Evolutionary conservation across 1,140 invertebrate species (phyloP).

Genomic region (Eriocheir sinensis): DNA sequence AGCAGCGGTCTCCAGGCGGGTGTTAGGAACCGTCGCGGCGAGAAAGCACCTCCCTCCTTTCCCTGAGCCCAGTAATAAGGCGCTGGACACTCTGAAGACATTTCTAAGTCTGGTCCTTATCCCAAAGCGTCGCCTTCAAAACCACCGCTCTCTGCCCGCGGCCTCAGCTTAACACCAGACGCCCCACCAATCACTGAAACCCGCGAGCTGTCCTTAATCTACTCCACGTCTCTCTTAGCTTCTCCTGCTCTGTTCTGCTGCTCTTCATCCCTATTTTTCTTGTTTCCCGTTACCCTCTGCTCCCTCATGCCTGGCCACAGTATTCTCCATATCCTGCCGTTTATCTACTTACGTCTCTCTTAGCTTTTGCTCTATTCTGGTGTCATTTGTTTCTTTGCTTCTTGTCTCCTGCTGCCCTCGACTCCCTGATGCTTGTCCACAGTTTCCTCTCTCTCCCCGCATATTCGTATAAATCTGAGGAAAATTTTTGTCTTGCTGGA

Average conservation of each 20-base stretch:
- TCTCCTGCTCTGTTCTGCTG: not conserved
- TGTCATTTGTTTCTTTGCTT: too few relatives aligned
- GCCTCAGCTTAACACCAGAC: not conserved
- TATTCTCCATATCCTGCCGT: too few relatives aligned
- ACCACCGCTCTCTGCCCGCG: not conserved
- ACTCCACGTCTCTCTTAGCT: not conserved
- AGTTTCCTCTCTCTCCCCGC: too few relatives aligned
- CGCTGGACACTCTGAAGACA: not conserved
- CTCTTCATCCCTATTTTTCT: not conserved
- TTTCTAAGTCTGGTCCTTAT: not conserved
- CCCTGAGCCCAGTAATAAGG: constrained; percentile 7
- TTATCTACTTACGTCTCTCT: too few relatives aligned
- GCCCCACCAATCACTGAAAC: not conserved
- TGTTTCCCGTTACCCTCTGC: not conserved
- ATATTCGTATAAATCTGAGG: too few relatives aligned
- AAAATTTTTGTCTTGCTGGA: too few relatives aligned
- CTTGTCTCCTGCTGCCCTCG: too few relatives aligned
- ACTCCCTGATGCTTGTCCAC: too few relatives aligned
- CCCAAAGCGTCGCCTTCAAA: not conserved
- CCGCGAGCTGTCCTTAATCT: not conserved
- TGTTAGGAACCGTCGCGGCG: not conserved
- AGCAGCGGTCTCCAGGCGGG: not conserved
- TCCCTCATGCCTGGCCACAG: not conserved
- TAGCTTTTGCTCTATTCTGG: too few relatives aligned
- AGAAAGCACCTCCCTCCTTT: not conserved